phyloP scores from a whole-genome alignment of 2,797 vertebrate species.

The Sebastes minor region DNA sequence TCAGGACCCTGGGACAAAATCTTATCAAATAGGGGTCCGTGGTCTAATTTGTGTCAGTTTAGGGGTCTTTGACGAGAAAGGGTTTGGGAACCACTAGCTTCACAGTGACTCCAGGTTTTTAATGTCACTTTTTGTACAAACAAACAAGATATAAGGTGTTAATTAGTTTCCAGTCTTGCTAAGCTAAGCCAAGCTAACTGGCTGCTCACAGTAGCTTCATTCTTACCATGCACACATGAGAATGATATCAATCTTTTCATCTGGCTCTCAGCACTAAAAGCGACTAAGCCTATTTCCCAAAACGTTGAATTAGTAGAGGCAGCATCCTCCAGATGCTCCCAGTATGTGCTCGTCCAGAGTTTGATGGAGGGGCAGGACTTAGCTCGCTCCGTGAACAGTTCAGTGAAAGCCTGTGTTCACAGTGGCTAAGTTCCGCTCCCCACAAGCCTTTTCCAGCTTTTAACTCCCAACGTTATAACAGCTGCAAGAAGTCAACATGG shows the following conservation, averaged over 20 bases:
- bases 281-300: rapidly evolving
- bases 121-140: not conserved
- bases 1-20: too few relatives aligned
- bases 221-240: not conserved
- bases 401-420: slow-evolving; percentile 85
- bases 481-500: slow-evolving; percentile 25
- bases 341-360: slow-evolving; percentile 41
- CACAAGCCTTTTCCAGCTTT: slow-evolving; percentile 66
- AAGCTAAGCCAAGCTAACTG: not conserved
- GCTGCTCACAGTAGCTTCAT: not conserved
- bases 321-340: slow-evolving; percentile 11
- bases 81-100: not conserved
- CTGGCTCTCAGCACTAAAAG: not conserved
- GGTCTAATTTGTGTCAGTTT: too few relatives aligned
- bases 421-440: slow-evolving; percentile 92
- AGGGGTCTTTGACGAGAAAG: too few relatives aligned
- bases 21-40: too few relatives aligned
- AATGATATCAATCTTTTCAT: not conserved
- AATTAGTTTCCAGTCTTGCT: not conserved
- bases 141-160: not conserved
- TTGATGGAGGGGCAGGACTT: slow-evolving; percentile 87
- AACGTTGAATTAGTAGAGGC: not conserved
- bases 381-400: slow-evolving; percentile 88
- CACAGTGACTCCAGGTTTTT: not conserved
- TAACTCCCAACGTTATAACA: not conserved